Conservation (phyloP, 2,113 vertebrate species). For the Psittacula cyanocephala region DNA sequence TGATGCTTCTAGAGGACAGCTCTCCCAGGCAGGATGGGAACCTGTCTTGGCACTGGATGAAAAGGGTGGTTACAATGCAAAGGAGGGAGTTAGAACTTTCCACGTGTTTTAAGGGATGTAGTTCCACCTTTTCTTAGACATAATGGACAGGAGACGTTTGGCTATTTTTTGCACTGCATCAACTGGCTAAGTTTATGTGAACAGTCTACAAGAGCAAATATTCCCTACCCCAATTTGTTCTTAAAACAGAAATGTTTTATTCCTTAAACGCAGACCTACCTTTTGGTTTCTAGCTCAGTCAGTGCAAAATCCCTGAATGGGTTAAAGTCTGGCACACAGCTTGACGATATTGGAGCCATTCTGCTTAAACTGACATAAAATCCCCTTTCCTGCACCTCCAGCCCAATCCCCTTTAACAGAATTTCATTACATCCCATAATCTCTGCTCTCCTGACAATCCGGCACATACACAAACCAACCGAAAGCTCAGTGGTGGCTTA, state of each 20-base stretch:
- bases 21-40: neutral
- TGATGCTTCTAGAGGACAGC: neutral
- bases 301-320: neutral
- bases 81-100: neutral
- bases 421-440: neutral
- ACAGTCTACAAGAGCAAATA: neutral
- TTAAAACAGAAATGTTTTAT: neutral
- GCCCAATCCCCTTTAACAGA: neutral
- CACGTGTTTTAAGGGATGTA: neutral
- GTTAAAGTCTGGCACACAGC: neutral
- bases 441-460: neutral
- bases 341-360: neutral
- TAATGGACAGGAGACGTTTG: neutral
- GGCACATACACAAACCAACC: neutral
- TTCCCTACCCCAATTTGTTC: neutral
- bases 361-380: neutral
- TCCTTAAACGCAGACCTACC: neutral
- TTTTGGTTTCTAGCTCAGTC: neutral
- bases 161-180: neutral
- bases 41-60: neutral
- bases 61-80: neutral
- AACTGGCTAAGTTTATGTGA: neutral
- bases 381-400: neutral
- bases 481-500: neutral
- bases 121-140: neutral